phyloP scores from a whole-genome alignment of 1,140 invertebrate genomes.

The Sycophaga agraensis region DNA sequence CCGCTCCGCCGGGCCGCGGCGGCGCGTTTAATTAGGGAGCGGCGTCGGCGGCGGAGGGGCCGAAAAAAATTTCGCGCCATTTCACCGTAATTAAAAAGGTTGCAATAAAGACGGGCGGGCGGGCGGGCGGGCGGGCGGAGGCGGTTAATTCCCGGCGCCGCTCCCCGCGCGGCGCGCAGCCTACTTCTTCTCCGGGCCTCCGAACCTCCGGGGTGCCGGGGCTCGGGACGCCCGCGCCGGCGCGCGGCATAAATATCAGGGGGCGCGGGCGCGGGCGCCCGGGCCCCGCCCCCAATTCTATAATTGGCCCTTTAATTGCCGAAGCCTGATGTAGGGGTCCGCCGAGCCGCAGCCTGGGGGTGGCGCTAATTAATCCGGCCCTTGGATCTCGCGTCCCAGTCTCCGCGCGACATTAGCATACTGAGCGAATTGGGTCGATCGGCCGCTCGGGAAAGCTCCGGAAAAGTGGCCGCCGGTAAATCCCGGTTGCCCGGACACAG shows the following conservation, averaged over 20 bases:
- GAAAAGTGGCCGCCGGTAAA: slow-evolving; percentile 21
- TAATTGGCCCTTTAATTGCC: slow-evolving; percentile 50
- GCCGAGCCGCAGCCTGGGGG: slow-evolving; percentile 29
- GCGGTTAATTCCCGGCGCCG: slow-evolving; percentile 36
- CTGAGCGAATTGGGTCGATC: background rate
- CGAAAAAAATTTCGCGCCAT: slow-evolving; percentile 46
- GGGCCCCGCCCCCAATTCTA: slow-evolving; percentile 45
- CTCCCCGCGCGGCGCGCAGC: too few relatives aligned
- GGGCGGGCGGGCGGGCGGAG: too few relatives aligned
- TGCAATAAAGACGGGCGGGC: slow-evolving; percentile 40
- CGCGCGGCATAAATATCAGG: slow-evolving; percentile 30
- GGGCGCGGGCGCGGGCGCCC: background rate
- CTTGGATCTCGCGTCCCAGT: background rate
- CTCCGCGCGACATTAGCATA: slow-evolving; percentile 4
- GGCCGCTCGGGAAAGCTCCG: background rate
- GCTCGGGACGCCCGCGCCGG: too few relatives aligned
- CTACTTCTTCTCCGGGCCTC: background rate
- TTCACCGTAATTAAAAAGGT: slow-evolving; percentile 51
- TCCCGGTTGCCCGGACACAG: slow-evolving; percentile 9
- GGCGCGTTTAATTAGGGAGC: slow-evolving; percentile 29
- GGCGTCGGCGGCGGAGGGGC: slow-evolving; percentile 12
- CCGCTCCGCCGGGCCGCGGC: slow-evolving; percentile 4
- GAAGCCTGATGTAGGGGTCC: slow-evolving; percentile 42
- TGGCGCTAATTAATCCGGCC: slow-evolving; percentile 40
- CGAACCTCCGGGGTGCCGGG: too few relatives aligned